phyloP scores from a whole-genome alignment of 2,888 invertebrate genomes.

The Exephanes ischioxanthus region DNA sequence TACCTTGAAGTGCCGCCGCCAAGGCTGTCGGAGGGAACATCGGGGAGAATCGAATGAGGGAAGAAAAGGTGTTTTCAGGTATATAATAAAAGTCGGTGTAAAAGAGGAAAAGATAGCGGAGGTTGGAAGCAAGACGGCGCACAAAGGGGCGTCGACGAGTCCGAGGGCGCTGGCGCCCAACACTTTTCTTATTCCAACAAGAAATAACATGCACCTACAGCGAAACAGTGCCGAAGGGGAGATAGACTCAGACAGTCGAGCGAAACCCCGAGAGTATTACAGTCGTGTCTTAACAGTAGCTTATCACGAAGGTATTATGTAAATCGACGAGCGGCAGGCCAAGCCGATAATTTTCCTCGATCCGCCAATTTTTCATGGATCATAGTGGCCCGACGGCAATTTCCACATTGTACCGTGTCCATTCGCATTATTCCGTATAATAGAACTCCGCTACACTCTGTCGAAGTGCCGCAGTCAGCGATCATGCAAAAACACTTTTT shows the following conservation, averaged over 20 bases:
- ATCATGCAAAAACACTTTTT: not conserved
- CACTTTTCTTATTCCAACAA: constrained; percentile 16
- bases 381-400: constrained; percentile 37
- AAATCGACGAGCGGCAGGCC: constrained; percentile 64
- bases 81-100: constrained; percentile 31
- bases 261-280: constrained; percentile 27
- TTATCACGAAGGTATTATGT: constrained; percentile 73
- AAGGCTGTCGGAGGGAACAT: not conserved
- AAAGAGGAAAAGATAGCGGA: constrained; percentile 10
- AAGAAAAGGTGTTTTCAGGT: constrained; percentile 36
- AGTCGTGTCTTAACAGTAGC: constrained; percentile 66
- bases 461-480: not conserved
- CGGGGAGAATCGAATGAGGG: constrained; percentile 4
- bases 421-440: constrained; percentile 5
- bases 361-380: constrained; percentile 63
- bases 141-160: constrained; percentile 52
- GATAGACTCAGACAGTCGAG: constrained; percentile 2
- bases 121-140: constrained; percentile 34
- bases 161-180: constrained; percentile 33
- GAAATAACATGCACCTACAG: constrained; percentile 53
- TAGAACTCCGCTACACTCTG: not conserved
- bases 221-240: constrained; percentile 38
- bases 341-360: constrained; percentile 72
- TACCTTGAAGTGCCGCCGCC: constrained; percentile 25
- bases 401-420: constrained; percentile 53